Percentiles rank a stretch among this genome's conserved stretches.
These are phyloP conservation scores for Corvus hawaiiensis DNA, from an alignment of 2,113 vertebrate species.

Conservation along the genomic window DNA sequence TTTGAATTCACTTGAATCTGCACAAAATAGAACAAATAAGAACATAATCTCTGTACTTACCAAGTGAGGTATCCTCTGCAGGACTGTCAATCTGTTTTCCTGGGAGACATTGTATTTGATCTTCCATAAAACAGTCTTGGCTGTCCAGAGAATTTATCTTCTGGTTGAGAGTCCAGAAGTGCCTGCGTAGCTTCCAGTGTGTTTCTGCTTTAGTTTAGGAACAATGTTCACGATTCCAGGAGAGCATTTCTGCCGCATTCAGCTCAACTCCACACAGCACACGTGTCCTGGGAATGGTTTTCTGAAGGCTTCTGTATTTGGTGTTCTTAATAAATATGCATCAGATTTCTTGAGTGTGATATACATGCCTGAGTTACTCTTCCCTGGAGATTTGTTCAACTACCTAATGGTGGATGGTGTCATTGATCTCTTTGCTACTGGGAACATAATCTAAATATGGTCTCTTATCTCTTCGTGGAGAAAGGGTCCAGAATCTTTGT, in stretches of 20 bases:
- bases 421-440: background rate
- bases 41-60: conserved; percentile 15
- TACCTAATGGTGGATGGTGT: background rate
- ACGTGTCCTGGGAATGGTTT: background rate
- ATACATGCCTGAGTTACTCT: background rate
- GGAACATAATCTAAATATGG: background rate
- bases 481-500: background rate
- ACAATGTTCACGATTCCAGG: background rate
- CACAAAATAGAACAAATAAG: background rate
- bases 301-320: background rate
- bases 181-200: background rate
- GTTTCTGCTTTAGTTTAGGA: background rate
- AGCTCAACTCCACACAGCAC: background rate
- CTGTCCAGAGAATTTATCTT: background rate
- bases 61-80: background rate
- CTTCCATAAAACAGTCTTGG: background rate
- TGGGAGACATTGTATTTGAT: background rate
- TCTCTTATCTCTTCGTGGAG: background rate
- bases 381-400: background rate
- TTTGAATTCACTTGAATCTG: background rate
- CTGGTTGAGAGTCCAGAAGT: background rate
- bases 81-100: background rate
- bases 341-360: background rate
- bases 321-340: background rate
- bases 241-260: background rate